These are phyloP conservation scores for Myotis findleyi DNA, from an alignment of 2,797 vertebrate genomes.

Conservation along the genomic window DNA sequence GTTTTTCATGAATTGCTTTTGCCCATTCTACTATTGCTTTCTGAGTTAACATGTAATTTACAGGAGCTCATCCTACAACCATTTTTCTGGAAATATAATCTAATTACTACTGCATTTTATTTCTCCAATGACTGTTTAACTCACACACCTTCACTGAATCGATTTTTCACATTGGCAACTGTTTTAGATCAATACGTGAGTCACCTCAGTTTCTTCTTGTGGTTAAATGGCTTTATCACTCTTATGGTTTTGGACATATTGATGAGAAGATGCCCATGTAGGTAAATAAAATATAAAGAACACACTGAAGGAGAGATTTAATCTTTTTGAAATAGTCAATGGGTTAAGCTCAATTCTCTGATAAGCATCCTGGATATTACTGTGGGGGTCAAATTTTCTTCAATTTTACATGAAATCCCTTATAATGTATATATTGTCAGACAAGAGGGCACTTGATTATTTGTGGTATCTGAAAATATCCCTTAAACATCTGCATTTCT, in stretches of 20 bases:
- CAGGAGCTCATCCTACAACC: background rate
- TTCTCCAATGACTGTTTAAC: background rate
- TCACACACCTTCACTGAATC: background rate
- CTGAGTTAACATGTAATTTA: background rate
- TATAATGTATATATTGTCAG: background rate
- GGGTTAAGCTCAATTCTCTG: background rate
- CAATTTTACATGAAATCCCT: background rate
- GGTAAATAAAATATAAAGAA: conserved; percentile 12
- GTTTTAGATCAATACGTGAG: background rate
- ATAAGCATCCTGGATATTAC: background rate
- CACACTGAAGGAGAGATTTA: background rate
- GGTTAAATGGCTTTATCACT: background rate
- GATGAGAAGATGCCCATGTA: background rate
- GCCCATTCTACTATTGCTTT: background rate
- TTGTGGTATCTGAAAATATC: background rate
- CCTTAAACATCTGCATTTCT: background rate
- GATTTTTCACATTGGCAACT: background rate
- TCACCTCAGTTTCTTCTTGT: background rate
- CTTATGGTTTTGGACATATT: background rate
- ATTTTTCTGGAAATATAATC: background rate
- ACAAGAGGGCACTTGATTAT: background rate
- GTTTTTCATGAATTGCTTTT: conserved; percentile 8
- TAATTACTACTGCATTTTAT: background rate
- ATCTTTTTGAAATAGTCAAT: background rate
- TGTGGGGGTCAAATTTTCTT: background rate